phyloP scores from a whole-genome alignment of 2,888 invertebrate species.

The Ashinkailepas kermadecensis region DNA sequence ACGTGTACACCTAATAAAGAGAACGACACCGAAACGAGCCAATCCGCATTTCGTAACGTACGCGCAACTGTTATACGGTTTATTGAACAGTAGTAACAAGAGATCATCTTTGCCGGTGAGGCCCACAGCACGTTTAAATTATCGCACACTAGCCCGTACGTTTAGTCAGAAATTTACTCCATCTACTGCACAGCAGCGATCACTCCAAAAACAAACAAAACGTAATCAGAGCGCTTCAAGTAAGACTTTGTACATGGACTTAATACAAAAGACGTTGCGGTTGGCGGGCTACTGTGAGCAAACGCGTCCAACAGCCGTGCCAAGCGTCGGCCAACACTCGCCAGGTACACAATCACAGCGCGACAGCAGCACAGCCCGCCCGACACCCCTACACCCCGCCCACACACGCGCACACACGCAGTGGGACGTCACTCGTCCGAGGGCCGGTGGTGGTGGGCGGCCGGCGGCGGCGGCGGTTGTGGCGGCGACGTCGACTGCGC shows the following conservation, averaged over 20 bases:
- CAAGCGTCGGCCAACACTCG: neutral
- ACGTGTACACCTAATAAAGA: no score
- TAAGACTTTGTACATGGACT: neutral
- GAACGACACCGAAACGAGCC: no score
- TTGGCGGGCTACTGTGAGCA: neutral
- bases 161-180: no score
- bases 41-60: no score
- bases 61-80: no score
- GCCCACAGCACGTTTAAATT: neutral
- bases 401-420: no score
- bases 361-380: neutral
- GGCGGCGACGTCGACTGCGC: neutral
- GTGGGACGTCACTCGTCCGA: neutral
- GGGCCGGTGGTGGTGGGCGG: neutral
- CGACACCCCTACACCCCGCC: neutral
- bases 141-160: no score
- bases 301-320: neutral
- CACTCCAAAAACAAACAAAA: no score
- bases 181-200: no score
- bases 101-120: neutral
- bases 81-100: slow-evolving; percentile 14
- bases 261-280: neutral
- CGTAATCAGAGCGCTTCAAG: neutral
- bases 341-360: slow-evolving; percentile 12
- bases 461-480: neutral